Percentiles rank a stretch among this genome's conserved stretches.
Evolutionary conservation across 1,140 invertebrate species (phyloP).

Genomic region (Trachelipus rathkii): DNA sequence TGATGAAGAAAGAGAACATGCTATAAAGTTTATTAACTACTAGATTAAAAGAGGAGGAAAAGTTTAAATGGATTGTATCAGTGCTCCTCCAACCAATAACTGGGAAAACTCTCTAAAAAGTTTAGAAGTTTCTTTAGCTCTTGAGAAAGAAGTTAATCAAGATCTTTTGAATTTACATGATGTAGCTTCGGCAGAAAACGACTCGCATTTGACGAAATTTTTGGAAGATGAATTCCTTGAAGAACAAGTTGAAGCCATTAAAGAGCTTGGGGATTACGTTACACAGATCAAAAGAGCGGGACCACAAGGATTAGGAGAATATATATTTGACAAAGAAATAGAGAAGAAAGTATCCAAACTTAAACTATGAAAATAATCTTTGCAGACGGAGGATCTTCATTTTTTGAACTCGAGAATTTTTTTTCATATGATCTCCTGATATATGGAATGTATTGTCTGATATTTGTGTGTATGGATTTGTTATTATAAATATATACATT

Average conservation of each 20-base stretch:
- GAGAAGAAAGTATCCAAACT: conserved; percentile 43
- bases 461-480: too few relatives aligned
- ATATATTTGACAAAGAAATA: conserved; percentile 57
- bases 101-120: conserved; percentile 59
- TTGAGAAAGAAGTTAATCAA: conserved; percentile 57
- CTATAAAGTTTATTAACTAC: conserved; percentile 61
- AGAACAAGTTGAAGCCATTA: conserved; percentile 60
- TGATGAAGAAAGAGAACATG: conserved; percentile 63
- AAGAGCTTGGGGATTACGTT: conserved; percentile 58
- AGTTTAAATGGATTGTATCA: conserved; percentile 49
- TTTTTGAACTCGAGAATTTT: too few relatives aligned
- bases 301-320: conserved; percentile 59
- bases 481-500: too few relatives aligned
- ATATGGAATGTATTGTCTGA: too few relatives aligned
- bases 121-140: conserved; percentile 57
- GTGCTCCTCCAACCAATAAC: conserved; percentile 57
- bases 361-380: conserved; percentile 18
- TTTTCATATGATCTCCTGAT: too few relatives aligned
- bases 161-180: conserved; percentile 62
- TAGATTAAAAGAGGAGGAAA: conserved; percentile 60
- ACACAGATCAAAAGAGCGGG: conserved; percentile 61
- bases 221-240: conserved; percentile 29
- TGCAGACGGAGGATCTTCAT: too few relatives aligned
- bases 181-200: conserved; percentile 56
- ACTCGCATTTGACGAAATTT: conserved; percentile 28